phyloP scores from a whole-genome alignment of 2,888 invertebrate genomes.

The Drosophila longiperda region DNA sequence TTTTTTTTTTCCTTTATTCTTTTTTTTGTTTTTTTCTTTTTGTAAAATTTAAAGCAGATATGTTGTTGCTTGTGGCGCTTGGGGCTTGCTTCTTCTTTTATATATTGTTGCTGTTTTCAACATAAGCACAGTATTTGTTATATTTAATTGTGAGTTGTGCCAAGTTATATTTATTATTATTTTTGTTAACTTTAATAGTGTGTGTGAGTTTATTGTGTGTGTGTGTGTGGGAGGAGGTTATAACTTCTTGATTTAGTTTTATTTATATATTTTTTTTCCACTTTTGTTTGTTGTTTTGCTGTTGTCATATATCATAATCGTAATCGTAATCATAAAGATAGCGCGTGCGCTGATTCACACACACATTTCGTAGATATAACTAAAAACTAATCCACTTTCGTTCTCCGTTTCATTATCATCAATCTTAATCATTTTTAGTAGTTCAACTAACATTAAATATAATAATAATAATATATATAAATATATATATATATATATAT shows the following conservation, averaged over 20 bases:
- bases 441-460: slow-evolving; percentile 79
- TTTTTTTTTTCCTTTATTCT: slow-evolving; percentile 27
- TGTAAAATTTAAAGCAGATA: slow-evolving; percentile 79
- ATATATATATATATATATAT: slow-evolving; percentile 39
- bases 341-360: slow-evolving; percentile 46
- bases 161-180: slow-evolving; percentile 55
- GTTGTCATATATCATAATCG: slow-evolving; percentile 53
- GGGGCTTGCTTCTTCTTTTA: slow-evolving; percentile 55
- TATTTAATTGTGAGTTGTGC: slow-evolving; percentile 77
- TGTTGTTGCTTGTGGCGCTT: slow-evolving; percentile 80
- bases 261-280: slow-evolving; percentile 39
- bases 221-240: slow-evolving; percentile 44
- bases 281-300: slow-evolving; percentile 17
- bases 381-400: slow-evolving; percentile 65
- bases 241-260: slow-evolving; percentile 62
- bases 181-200: slow-evolving; percentile 78
- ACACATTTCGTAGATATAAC: slow-evolving; percentile 50
- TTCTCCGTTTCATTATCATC: slow-evolving; percentile 36
- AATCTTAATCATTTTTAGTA: slow-evolving; percentile 65
- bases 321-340: slow-evolving; percentile 69
- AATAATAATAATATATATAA: slow-evolving; percentile 52
- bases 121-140: slow-evolving; percentile 77
- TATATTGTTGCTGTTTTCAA: slow-evolving; percentile 65
- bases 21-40: slow-evolving; percentile 33
- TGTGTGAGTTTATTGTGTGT: slow-evolving; percentile 36